phyloP scores from a whole-genome alignment of 2,888 invertebrate species.

The Sesia apiformis region DNA sequence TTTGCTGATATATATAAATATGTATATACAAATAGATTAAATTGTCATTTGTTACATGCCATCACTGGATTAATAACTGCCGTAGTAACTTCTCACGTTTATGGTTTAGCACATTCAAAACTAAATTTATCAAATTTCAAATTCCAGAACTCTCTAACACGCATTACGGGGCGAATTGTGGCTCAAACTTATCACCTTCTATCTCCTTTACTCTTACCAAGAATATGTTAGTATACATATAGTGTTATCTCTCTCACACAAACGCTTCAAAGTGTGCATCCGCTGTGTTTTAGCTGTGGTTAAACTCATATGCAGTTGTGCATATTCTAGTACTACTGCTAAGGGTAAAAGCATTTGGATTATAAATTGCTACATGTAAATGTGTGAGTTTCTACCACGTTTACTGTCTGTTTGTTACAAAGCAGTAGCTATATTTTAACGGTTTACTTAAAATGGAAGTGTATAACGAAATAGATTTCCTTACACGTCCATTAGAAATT shows the following conservation, averaged over 20 bases:
- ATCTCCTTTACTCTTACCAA: neutral
- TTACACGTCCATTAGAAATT: too few relatives aligned
- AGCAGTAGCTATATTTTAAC: too few relatives aligned
- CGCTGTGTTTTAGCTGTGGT: constrained; percentile 9
- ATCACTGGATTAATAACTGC: too few relatives aligned
- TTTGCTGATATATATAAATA: too few relatives aligned
- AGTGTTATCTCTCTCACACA: constrained; percentile 2
- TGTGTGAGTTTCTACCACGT: neutral
- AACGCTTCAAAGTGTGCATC: neutral
- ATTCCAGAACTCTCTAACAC: neutral
- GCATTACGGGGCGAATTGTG: neutral
- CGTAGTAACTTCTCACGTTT: too few relatives aligned
- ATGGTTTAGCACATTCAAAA: too few relatives aligned
- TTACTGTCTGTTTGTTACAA: neutral
- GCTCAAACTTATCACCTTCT: neutral
- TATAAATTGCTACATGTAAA: neutral
- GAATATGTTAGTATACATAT: neutral
- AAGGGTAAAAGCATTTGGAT: neutral
- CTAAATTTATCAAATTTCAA: too few relatives aligned
- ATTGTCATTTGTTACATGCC: too few relatives aligned
- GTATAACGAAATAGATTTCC: too few relatives aligned
- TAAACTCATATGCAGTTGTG: constrained; percentile 17
- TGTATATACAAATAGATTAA: too few relatives aligned
- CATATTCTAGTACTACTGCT: neutral
- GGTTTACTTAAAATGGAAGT: too few relatives aligned